Evolutionary conservation across 35 echinoderm and acorn worm species (phyloP), one percentile per base, ranked within the genome.

Genomic region (Amphiura filiformis): DNA sequence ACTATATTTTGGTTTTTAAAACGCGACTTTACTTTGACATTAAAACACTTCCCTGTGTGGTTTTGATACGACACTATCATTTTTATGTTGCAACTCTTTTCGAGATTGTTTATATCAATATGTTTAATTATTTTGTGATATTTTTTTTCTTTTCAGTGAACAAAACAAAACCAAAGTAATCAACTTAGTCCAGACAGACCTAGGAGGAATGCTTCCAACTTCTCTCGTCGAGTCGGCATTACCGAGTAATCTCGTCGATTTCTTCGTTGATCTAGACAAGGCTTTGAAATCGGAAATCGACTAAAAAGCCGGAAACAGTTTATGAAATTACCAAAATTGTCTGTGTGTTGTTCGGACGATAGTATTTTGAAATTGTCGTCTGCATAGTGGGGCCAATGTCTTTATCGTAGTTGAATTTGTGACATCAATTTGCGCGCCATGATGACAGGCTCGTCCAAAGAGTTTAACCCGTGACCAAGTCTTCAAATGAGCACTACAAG

Each of bases 201-300:
- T 99, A 0, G 81, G 92, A 32, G 96, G 96, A 11, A 98, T 94
- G 96, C 76, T 98, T 13, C 96, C 96, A 15, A 91, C 88, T 36
- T 86, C 96, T 1, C 85, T 98, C 0, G 96, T 98, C 3, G 96
- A 98, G 35, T 92, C 96, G 36, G 96, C 96, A 13, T 82, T 98
- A 49, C 96, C 96, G 35, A 94, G 86, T 57, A 98, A 91, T 65
- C 89, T 98, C 32, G 92, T 98, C 79, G 93, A 98, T 83, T 98
- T 98, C 78, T 92, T 95, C 75, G 81, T 89, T 0, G 96, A 94
- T 82, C 78, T 99, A 34, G 93, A 99, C 70, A 85, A 61, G 64
- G 93, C 96, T 5, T 81, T 99, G n/a, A 94, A 99, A 89, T 65
- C 83, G 0, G 64, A 85, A 65, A 85, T 85, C 56, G 83, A 85